Evolutionary conservation across 2,888 invertebrate species (phyloP).

Genomic region (Carabus problematicus): DNA sequence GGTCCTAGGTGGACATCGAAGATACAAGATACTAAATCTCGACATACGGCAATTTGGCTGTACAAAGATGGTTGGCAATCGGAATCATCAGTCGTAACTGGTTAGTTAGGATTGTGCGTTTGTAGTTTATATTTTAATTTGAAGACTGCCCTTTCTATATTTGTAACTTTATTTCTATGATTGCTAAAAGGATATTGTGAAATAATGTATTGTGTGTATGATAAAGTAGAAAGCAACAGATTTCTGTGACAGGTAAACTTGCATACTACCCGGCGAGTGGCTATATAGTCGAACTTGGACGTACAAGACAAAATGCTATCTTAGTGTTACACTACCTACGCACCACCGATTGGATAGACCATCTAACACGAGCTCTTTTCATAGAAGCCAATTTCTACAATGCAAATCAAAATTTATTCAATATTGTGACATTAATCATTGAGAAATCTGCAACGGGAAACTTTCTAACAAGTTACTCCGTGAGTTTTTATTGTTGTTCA

Average conservation of each 20-base stretch:
- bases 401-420: conserved; percentile 51
- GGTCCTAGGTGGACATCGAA: conserved; percentile 44
- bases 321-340: conserved; percentile 49
- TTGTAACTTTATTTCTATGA: background rate
- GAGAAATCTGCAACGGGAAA: conserved; percentile 51
- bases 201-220: background rate
- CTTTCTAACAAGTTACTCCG: conserved; percentile 43
- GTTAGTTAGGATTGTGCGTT: background rate
- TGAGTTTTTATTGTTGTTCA: conserved; percentile 23
- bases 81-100: background rate
- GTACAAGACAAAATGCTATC: conserved; percentile 50
- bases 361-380: conserved; percentile 48
- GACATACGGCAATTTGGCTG: conserved; percentile 45
- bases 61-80: conserved; percentile 18
- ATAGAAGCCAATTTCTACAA: conserved; percentile 52
- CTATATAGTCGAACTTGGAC: conserved; percentile 50
- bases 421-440: conserved; percentile 48
- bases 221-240: background rate
- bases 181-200: background rate
- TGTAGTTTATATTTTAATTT: too few species aligned
- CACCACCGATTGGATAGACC: conserved; percentile 51
- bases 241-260: conserved; percentile 47
- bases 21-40: conserved; percentile 29
- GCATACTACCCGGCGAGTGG: conserved; percentile 51
- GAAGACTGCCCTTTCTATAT: background rate